Base-by-base conservation (phyloP, 1,140 invertebrate genomes). In the Asbolus verrucosus region DNA sequence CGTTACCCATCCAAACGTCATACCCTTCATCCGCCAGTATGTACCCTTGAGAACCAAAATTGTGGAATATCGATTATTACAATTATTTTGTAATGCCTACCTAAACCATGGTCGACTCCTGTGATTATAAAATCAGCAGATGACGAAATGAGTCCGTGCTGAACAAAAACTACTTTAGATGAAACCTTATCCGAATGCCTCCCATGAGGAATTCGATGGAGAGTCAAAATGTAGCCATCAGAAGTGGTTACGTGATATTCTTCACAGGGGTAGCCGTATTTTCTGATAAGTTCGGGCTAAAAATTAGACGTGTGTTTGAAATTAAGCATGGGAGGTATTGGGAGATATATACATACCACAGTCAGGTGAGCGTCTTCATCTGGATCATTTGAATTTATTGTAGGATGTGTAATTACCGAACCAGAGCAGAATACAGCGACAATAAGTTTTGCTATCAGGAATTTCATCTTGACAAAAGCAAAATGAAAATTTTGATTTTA, bases 1-100 rank as follows among this genome's bases (percentile, higher is more conserved):
- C 81, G 77, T 93, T 92, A 0, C 88, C 88, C 67, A 92, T 76
- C 90, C 90, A 93, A 0, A 94, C 91, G 75, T 94, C 92, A 72
- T 88, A 94, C 18, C 91, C 91, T 69, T 81, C 81, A 80, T 92
- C 89, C 2, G 89, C 87, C 4, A 92, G 80, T 16, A 90, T 80
- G 73, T 88, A 91, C 8, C 77, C n/a, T n/a, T n/a, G n/a, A n/a
- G n/a, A n/a, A n/a, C n/a, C n/a, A n/a, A n/a, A n/a, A n/a, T n/a
- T n/a, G n/a, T n/a, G n/a, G n/a, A n/a, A n/a, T n/a, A n/a, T n/a
- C n/a, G n/a, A n/a, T n/a, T n/a, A n/a, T n/a, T n/a, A n/a, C n/a
- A n/a, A n/a, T n/a, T n/a, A n/a, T n/a, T n/a, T n/a, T n/a, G n/a
- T n/a, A n/a, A n/a, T n/a, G n/a, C n/a, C n/a, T n/a, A n/a, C n/a